Evolutionary conservation across 2,113 vertebrate genomes (phyloP).

Genomic region (Lepus europaeus): DNA sequence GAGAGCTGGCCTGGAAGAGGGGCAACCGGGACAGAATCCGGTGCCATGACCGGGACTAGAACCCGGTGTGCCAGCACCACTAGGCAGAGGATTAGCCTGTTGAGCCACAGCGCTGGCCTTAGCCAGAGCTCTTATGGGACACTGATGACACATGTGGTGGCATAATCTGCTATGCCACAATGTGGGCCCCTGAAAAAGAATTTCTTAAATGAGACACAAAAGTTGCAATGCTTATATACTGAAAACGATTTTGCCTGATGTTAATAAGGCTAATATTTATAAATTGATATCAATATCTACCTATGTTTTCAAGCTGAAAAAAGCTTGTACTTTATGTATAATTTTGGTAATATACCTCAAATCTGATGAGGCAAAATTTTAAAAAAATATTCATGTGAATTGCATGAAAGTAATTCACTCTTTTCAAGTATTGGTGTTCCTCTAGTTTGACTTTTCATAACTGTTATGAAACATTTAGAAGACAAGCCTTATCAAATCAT

Average conservation of each 20-base stretch:
- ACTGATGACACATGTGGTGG: too few relatives aligned
- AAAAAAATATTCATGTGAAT: not conserved
- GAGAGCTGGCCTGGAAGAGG: too few relatives aligned
- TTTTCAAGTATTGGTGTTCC: not conserved
- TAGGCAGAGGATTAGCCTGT: too few relatives aligned
- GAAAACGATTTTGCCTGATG: not conserved
- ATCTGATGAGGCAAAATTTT: not conserved
- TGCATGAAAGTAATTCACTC: not conserved
- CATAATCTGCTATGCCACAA: too few relatives aligned
- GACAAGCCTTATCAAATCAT: too few relatives aligned
- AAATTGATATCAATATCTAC: not conserved
- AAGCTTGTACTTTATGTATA: not conserved
- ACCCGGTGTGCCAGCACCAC: too few relatives aligned
- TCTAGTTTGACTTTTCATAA: not conserved
- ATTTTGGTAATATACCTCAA: not conserved
- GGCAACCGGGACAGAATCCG: too few relatives aligned
- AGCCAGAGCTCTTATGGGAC: too few relatives aligned
- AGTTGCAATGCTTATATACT: not conserved
- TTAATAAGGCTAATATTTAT: constrained; percentile 14
- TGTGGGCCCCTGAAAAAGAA: not conserved
- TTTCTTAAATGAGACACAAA: not conserved
- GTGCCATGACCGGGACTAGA: too few relatives aligned
- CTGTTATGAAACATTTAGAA: not conserved
- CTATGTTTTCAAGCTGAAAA: not conserved
- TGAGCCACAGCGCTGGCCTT: too few relatives aligned